These are phyloP conservation scores for Takifugu ocellatus DNA, from an alignment of 2,797 vertebrate species.

Conservation along the genomic window DNA sequence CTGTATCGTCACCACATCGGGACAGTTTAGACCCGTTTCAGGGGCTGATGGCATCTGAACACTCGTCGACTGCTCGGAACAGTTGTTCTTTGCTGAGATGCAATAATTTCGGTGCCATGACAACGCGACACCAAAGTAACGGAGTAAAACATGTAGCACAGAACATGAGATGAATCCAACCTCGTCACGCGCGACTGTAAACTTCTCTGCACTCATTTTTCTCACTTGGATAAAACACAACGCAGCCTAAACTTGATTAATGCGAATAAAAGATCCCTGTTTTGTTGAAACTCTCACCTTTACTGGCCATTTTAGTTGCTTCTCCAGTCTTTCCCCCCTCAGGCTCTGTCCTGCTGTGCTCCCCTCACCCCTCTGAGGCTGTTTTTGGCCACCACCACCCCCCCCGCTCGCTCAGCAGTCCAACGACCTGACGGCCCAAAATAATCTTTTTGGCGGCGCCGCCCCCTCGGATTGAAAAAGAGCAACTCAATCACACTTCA, in stretches of 20 bases:
- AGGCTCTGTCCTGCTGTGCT: conserved; percentile 49
- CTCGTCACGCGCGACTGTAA: neutral
- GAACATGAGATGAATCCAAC: no score
- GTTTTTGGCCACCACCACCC: conserved; percentile 66
- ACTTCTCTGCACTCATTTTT: neutral
- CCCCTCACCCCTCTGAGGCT: conserved; percentile 57
- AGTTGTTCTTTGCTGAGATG: no score
- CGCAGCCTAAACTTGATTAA: neutral
- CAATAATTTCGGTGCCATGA: neutral
- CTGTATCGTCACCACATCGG: neutral
- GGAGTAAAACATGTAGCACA: no score
- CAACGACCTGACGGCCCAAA: conserved; percentile 70
- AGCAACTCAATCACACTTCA: conserved; percentile 9
- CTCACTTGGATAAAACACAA: neutral
- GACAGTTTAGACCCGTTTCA: conserved; percentile 22
- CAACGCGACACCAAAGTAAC: no score
- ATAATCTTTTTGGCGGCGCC: conserved; percentile 66
- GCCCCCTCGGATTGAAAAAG: conserved; percentile 42
- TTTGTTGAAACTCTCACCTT: conserved; percentile 68
- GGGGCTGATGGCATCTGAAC: conserved; percentile 16
- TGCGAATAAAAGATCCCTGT: conserved; percentile 5
- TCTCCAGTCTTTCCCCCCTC: conserved; percentile 39
- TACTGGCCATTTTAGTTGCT: conserved; percentile 71
- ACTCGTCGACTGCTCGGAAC: neutral
- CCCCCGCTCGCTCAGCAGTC: conserved; percentile 73